Percentiles rank a stretch among this genome's conserved stretches.
These are phyloP conservation scores for Sander vitreus DNA, from an alignment of 2,113 vertebrate genomes.

Conservation along the genomic window DNA sequence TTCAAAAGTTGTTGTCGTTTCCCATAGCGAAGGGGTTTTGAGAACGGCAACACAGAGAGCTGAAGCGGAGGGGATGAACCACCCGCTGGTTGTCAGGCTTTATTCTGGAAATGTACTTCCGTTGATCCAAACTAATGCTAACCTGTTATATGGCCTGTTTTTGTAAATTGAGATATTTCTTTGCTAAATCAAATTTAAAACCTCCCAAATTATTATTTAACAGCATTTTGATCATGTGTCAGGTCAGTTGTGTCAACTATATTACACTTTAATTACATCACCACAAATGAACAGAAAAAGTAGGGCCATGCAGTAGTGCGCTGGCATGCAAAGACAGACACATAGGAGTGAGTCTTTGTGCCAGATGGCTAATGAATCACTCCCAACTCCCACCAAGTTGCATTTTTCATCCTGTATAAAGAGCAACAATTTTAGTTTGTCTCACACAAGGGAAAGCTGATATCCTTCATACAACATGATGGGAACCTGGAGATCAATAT, in stretches of 20 bases:
- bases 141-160: background rate
- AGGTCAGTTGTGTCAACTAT: background rate
- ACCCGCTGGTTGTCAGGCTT: too few species aligned
- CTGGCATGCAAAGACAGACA: conserved; percentile 35
- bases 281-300: background rate
- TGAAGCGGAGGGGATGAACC: too few species aligned
- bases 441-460: conserved; percentile 47
- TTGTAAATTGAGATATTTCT: background rate
- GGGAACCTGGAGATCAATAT: conserved; percentile 32
- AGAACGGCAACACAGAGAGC: too few species aligned
- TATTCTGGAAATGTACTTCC: too few species aligned
- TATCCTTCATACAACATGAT: conserved; percentile 8
- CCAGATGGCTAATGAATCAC: conserved; percentile 82
- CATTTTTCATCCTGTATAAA: conserved; percentile 79
- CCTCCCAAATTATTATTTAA: background rate
- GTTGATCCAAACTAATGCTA: too few species aligned
- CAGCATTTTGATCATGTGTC: background rate
- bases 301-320: background rate
- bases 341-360: conserved; percentile 65
- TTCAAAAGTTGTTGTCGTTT: too few species aligned
- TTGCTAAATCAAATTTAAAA: background rate
- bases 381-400: conserved; percentile 73
- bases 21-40: too few species aligned
- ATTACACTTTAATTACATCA: background rate
- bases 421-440: conserved; percentile 70